Evolutionary conservation across 1,140 invertebrate species (phyloP).

Genomic region (Hylaeus anthracinus): DNA sequence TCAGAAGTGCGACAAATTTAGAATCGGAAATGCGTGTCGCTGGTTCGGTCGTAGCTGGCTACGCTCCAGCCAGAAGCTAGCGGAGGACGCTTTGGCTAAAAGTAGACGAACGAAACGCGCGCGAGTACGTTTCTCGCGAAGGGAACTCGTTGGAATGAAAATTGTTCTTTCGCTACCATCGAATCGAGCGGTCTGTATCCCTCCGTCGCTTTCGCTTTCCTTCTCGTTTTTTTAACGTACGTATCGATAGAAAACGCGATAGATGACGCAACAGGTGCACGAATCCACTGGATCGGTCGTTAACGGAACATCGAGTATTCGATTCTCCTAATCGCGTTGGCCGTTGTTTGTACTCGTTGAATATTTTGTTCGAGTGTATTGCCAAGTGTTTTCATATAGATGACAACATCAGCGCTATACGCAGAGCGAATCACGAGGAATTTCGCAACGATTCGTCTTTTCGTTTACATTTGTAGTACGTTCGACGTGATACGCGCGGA

Average conservation of each 20-base stretch:
- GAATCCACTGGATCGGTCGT: too few relatives aligned
- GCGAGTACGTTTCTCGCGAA: not conserved
- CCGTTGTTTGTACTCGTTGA: not conserved
- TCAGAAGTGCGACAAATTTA: slow-evolving; percentile 71
- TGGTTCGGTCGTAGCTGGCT: slow-evolving; percentile 58
- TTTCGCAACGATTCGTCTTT: slow-evolving; percentile 18
- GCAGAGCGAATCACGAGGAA: slow-evolving; percentile 2
- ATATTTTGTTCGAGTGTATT: not conserved
- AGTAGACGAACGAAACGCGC: slow-evolving; percentile 71
- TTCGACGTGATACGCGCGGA: not conserved
- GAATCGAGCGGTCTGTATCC: not conserved
- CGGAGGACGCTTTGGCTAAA: slow-evolving; percentile 77
- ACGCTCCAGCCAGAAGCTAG: slow-evolving; percentile 58
- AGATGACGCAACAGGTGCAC: too few relatives aligned
- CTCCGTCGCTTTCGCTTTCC: too few relatives aligned
- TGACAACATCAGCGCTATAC: slow-evolving; percentile 20
- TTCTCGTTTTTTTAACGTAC: not conserved
- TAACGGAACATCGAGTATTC: too few relatives aligned
- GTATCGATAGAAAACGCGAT: too few relatives aligned
- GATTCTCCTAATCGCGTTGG: not conserved
- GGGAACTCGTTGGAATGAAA: not conserved
- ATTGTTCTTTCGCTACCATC: slow-evolving; percentile 21
- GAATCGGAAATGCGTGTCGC: slow-evolving; percentile 78
- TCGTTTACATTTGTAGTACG: not conserved
- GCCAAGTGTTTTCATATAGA: slow-evolving; percentile 29